Evolutionary conservation across 1,140 invertebrate genomes (phyloP).

Genomic region (Habropoda laboriosa): DNA sequence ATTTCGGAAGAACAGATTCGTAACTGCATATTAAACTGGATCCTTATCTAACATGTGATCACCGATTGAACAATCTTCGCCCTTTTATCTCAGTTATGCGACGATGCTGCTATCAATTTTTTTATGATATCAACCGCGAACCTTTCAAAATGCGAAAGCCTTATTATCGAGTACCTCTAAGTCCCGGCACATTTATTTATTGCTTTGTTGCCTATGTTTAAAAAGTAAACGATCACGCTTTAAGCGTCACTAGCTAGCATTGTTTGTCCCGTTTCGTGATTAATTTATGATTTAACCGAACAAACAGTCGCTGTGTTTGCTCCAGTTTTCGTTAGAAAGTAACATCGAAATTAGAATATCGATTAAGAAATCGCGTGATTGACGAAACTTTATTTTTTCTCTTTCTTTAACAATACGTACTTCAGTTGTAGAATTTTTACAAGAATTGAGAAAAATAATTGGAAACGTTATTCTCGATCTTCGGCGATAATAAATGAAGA

Average conservation of each 20-base stretch:
- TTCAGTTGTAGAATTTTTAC: background rate
- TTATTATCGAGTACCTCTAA: background rate
- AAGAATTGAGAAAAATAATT: background rate
- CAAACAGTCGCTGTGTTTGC: background rate
- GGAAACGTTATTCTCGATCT: background rate
- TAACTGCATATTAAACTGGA: slow-evolving; percentile 17
- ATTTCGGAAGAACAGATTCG: slow-evolving; percentile 12
- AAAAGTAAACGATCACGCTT: background rate
- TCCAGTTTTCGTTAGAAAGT: background rate
- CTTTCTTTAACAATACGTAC: no score
- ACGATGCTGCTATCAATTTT: slow-evolving; percentile 7
- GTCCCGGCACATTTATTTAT: slow-evolving; percentile 1
- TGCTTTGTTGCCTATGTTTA: background rate
- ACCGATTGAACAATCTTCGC: slow-evolving; percentile 17
- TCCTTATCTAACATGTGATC: slow-evolving; percentile 32
- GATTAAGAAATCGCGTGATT: no score
- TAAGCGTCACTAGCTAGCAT: background rate
- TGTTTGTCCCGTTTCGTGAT: background rate
- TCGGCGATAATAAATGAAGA: background rate
- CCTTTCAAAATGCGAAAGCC: slow-evolving; percentile 2
- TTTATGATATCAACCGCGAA: background rate
- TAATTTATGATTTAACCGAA: background rate
- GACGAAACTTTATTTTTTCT: no score
- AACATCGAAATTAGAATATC: background rate
- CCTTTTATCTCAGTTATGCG: slow-evolving; percentile 21